Percentiles rank a stretch among this genome's conserved stretches.
These are phyloP conservation scores for Microcaecilia unicolor DNA, from an alignment of 2,797 vertebrate species.

Conservation along the genomic window DNA sequence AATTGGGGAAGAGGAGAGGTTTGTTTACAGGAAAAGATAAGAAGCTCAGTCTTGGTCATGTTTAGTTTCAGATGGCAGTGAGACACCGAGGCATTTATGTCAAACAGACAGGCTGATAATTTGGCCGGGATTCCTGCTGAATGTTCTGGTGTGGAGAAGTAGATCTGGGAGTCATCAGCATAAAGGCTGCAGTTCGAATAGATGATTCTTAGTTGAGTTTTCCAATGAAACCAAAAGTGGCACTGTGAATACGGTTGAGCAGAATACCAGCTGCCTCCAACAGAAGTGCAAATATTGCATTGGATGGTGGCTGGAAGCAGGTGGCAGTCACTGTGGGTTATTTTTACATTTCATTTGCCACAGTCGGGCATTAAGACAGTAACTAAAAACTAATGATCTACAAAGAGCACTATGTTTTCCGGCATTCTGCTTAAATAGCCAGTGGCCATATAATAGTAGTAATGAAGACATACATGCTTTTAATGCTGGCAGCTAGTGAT, in stretches of 20 bases:
- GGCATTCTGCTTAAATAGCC: slow-evolving; percentile 42
- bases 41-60: too few species aligned
- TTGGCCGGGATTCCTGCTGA: too few species aligned
- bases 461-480: slow-evolving; percentile 41
- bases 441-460: slow-evolving; percentile 43
- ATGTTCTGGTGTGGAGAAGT: too few species aligned
- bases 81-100: too few species aligned
- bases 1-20: too few species aligned
- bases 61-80: too few species aligned
- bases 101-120: too few species aligned
- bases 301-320: slow-evolving; percentile 49
- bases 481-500: slow-evolving; percentile 25
- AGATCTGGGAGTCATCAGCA: too few species aligned
- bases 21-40: too few species aligned
- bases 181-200: slow-evolving; percentile 29
- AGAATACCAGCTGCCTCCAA: slow-evolving; percentile 52
- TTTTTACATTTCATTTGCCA: slow-evolving; percentile 55
- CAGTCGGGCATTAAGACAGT: slow-evolving; percentile 36
- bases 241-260: slow-evolving; percentile 28
- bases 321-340: slow-evolving; percentile 48
- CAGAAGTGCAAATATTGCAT: slow-evolving; percentile 53
- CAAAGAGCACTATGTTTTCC: slow-evolving; percentile 28
- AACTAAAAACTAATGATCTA: slow-evolving; percentile 56
- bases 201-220: slow-evolving; percentile 31
- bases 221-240: slow-evolving; percentile 25